Conservation (phyloP, 1,140 invertebrate genomes). For the Asbolus verrucosus region DNA sequence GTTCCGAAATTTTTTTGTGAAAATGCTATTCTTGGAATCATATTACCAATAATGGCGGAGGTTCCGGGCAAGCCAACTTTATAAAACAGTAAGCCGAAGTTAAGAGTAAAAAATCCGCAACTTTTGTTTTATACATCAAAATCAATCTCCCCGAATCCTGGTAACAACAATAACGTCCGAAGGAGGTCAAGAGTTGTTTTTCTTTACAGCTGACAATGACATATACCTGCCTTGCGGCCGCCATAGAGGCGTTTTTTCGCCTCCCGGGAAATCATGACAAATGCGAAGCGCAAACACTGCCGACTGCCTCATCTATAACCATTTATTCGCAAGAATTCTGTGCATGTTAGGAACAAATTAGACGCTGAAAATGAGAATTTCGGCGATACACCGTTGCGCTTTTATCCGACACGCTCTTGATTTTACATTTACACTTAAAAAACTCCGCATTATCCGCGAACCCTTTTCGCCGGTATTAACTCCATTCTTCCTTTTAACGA, state of each 20-base stretch:
- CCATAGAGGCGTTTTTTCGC: constrained; percentile 16
- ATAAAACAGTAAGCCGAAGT: no score
- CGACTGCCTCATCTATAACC: constrained; percentile 8
- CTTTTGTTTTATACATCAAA: constrained; percentile 20
- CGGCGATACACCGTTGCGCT: background rate
- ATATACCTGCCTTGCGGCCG: constrained; percentile 20
- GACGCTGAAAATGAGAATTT: no score
- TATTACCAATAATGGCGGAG: no score
- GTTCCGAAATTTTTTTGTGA: no score
- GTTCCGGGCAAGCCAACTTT: no score
- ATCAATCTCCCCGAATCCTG: constrained; percentile 10
- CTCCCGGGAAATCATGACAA: constrained; percentile 35
- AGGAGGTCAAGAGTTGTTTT: constrained; percentile 37
- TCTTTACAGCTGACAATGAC: constrained; percentile 33
- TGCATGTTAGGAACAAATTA: background rate
- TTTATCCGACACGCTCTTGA: background rate
- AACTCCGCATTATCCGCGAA: background rate
- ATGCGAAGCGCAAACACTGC: constrained; percentile 8
- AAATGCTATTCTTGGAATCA: no score
- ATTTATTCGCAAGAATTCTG: background rate
- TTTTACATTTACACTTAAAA: background rate
- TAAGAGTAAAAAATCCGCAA: no score
- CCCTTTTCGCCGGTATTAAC: background rate
- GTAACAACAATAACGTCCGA: constrained; percentile 16
- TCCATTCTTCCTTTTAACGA: background rate